Evolutionary conservation across 2,113 vertebrate species (phyloP), one percentile per base, ranked within the genome.

Genomic region (Apeltes quadracus): DNA sequence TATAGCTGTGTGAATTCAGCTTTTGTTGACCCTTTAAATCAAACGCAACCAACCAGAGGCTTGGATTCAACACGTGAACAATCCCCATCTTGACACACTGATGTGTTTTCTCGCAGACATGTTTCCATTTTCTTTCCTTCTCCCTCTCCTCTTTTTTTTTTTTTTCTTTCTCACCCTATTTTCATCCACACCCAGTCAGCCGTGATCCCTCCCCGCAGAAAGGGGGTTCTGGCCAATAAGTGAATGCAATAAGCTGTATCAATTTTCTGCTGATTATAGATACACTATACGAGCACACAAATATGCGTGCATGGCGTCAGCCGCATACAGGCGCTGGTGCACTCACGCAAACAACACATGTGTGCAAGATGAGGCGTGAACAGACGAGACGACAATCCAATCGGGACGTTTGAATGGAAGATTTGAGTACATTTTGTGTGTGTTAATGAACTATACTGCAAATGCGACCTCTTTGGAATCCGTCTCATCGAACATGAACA

Each of bases 171-270:
- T 58, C 46, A 46, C 75, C 73, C 53, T 84, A 70, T 86, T 84
- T 88, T 78, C 57, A 77, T 85, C 92, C 91, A 94, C 92, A 94
- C 92, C 91, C 91, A 87, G 76, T 82, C 88, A 75, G 85, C 90
- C 90, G 87, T 92, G 88, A 90, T 90, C 89, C 89, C 87, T 90
- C 84, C 90, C 75, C 76, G 69, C 80, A 72, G 71, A 87, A 79
- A n/a, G n/a, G 66, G 72, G 55, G 77, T 76, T 86, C 70, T 68
- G 78, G 77, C 83, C 88, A 89, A 87, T 88, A 90, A 89, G 67
- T 86, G 73, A 88, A 89, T 68, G 76, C 79, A 83, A 89, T 89
- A 89, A 86, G 87, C 78, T 72, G 78, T 87, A 83, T 82, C 72
- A 86, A 84, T 87, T 88, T 89, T 87, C 75, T 86, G 67, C 75